Percentiles rank a stretch among this genome's conserved stretches.
These are phyloP conservation scores for Atopsyche davidsoni DNA, from an alignment of 1,140 invertebrate genomes.

Conservation along the genomic window DNA sequence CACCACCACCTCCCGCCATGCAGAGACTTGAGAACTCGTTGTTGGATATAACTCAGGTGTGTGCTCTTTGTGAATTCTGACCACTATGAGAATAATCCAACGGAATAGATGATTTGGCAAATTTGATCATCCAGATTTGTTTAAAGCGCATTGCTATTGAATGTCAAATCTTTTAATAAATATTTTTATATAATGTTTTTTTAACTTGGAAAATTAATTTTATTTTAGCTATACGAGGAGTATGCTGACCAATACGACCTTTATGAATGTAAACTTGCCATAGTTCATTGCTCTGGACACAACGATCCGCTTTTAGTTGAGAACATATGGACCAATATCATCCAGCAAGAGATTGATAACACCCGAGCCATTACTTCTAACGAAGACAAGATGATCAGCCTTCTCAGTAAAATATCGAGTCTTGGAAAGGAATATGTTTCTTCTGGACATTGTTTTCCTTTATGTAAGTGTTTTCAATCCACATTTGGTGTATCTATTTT, in stretches of 20 bases:
- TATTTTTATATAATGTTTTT: no score
- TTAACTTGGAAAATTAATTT: no score
- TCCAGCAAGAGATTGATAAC: slow-evolving; percentile 49
- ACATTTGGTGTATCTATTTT: background rate
- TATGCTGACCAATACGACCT: slow-evolving; percentile 75
- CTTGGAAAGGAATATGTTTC: slow-evolving; percentile 67
- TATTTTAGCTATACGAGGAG: slow-evolving; percentile 79
- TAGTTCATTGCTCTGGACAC: slow-evolving; percentile 78
- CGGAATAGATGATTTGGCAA: no score
- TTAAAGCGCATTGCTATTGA: no score
- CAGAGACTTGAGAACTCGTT: slow-evolving; percentile 55
- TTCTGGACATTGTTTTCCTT: slow-evolving; percentile 68
- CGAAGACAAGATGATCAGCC: slow-evolving; percentile 58
- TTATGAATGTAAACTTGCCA: slow-evolving; percentile 80
- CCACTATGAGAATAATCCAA: no score
- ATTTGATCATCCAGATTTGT: no score
- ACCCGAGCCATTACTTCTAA: slow-evolving; percentile 38
- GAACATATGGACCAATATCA: slow-evolving; percentile 73
- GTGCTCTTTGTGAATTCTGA: slow-evolving; percentile 15
- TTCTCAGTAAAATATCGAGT: slow-evolving; percentile 67
- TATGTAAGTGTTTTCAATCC: slow-evolving; percentile 47
- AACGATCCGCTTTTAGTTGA: slow-evolving; percentile 70
- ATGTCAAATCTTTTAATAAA: no score
- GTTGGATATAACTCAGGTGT: slow-evolving; percentile 60
- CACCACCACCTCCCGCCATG: slow-evolving; percentile 42